Base-by-base conservation (phyloP, 2,888 invertebrate genomes). In the Trileptium ribeirensis region DNA sequence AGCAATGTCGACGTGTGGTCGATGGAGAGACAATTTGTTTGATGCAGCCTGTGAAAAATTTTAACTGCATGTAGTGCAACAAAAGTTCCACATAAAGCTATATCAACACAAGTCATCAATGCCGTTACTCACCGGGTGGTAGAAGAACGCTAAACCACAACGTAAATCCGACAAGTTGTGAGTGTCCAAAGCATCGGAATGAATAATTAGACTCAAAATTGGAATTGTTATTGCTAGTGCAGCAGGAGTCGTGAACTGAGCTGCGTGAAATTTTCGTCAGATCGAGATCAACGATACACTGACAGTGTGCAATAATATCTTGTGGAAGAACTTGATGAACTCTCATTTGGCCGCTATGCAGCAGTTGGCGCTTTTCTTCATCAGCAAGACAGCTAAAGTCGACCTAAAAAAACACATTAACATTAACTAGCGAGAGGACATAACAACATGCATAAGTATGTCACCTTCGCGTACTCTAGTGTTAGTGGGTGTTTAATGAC, bases 101-200 rank as follows among this genome's bases (percentile, higher is more conserved):
- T n/a, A n/a, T n/a, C n/a, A n/a, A n/a, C n/a, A n/a, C n/a, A n/a
- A n/a, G n/a, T n/a, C n/a, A n/a, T n/a, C n/a, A n/a, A n/a, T n/a
- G n/a, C n/a, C n/a, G n/a, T n/a, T n/a, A n/a, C n/a, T n/a, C n/a
- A n/a, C n/a, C n/a, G 8, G 34, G 37, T n/a, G 34, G 39, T n/a
- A 75, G 39, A n/a, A 33, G 8, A 24, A 75, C 77, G 38, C 8
- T 15, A 36, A 75, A 75, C 77, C 77, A 75, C 15, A 75, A 39
- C 3, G 37, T 36, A 75, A 75, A 75, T 51, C 51, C 51, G 51
- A 15, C 8, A 8, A 51, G 8, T 51, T 51, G 8, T 15, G 8
- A 15, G 8, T 15, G 8, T 51, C 51, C 51, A 24, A 51, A 51
- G 24, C 51, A 8, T 15, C 51, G 24, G 24, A 51, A 51, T 24